phyloP scores from a whole-genome alignment of 2,888 invertebrate genomes.

The Athalia cordata region DNA sequence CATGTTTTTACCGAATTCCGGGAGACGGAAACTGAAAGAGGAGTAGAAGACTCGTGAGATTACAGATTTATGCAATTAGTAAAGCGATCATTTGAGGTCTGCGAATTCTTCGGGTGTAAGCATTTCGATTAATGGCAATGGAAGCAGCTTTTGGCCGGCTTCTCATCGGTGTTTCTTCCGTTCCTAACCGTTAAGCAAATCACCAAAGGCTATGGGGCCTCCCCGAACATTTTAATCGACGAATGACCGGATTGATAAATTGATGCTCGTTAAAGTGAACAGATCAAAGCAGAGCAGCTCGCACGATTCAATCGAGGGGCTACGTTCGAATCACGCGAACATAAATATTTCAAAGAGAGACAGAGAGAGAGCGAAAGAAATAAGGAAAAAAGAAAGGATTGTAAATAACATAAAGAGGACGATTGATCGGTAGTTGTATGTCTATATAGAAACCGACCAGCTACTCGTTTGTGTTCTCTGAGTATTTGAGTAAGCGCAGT shows the following conservation, averaged over 20 bases:
- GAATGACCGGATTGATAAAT: constrained; percentile 27
- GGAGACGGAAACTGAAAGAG: too few species aligned
- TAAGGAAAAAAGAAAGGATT: constrained; percentile 3
- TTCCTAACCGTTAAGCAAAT: constrained; percentile 2
- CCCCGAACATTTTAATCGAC: constrained; percentile 13
- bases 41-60: background rate
- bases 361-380: background rate
- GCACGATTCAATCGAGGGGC: constrained; percentile 29
- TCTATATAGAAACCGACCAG: background rate
- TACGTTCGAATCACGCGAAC: constrained; percentile 36
- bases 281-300: constrained; percentile 22
- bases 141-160: constrained; percentile 4
- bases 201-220: background rate
- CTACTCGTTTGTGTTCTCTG: constrained; percentile 1
- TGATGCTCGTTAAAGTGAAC: constrained; percentile 35
- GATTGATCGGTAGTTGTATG: constrained; percentile 31
- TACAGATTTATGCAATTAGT: background rate
- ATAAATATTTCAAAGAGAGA: constrained; percentile 24
- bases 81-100: constrained; percentile 14
- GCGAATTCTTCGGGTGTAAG: background rate
- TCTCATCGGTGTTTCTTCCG: background rate
- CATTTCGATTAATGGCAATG: background rate
- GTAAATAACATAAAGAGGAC: constrained; percentile 39
- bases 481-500: background rate
- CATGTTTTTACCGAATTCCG: too few species aligned